Evolutionary conservation across 2,888 invertebrate species (phyloP).

Genomic region (Melanostoma mellinum): DNA sequence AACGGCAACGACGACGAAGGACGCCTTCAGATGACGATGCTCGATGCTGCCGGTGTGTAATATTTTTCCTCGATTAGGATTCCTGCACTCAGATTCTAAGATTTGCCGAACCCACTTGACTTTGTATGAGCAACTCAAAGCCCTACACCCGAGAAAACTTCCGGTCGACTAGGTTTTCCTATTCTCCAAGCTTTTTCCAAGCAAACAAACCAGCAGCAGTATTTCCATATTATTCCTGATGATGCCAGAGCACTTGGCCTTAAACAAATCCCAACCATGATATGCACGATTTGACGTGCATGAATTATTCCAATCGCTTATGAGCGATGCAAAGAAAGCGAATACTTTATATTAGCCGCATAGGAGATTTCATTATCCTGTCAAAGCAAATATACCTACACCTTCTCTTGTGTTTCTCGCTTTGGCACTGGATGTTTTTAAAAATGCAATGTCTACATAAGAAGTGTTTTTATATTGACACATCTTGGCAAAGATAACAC

Average conservation of each 20-base stretch:
- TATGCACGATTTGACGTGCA: slow-evolving; percentile 50
- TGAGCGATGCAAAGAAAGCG: slow-evolving; percentile 55
- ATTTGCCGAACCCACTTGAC: slow-evolving; percentile 29
- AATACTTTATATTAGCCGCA: slow-evolving; percentile 66
- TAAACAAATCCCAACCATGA: slow-evolving; percentile 12
- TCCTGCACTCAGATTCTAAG: slow-evolving; percentile 54
- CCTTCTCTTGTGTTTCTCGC: slow-evolving; percentile 11
- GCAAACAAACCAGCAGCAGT: slow-evolving; percentile 45
- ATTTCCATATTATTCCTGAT: slow-evolving; percentile 69
- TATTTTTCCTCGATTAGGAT: slow-evolving; percentile 65
- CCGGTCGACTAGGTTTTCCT: slow-evolving; percentile 68
- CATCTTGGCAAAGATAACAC: slow-evolving; percentile 53
- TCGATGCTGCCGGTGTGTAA: slow-evolving; percentile 34
- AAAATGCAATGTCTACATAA: slow-evolving; percentile 62
- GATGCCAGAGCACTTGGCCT: slow-evolving; percentile 38
- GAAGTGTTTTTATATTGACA: slow-evolving; percentile 68
- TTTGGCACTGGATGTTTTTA: slow-evolving; percentile 4
- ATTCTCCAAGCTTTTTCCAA: slow-evolving; percentile 52
- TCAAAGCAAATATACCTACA: slow-evolving; percentile 50
- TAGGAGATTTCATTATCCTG: slow-evolving; percentile 70
- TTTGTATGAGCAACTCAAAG: slow-evolving; percentile 36
- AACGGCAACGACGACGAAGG: not conserved
- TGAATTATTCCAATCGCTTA: slow-evolving; percentile 66
- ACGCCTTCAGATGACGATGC: not conserved
- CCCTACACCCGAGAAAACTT: slow-evolving; percentile 37